Base-by-base conservation (phyloP, 2,888 invertebrate genomes). In the Drosophila setosimentum region DNA sequence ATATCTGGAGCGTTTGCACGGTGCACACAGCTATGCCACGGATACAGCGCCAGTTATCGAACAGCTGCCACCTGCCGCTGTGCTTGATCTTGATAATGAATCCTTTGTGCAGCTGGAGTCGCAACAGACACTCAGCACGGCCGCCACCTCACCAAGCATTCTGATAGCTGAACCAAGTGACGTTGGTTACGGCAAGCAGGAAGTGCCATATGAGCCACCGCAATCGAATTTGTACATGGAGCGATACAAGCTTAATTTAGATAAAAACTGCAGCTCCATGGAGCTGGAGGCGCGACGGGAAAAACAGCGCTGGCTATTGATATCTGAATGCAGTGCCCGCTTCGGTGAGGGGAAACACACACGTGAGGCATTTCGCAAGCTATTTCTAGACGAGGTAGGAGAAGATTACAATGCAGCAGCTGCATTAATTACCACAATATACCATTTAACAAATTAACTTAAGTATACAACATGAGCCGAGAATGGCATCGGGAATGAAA, bases 341-440 rank as follows among this genome's bases (percentile, higher is more conserved):
- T 86, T 93, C 53, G 93, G 92, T 55, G 93, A 93, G 85, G 93
- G 92, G 5, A 93, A 92, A 77, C 93, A 93, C 77, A 92, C 93
- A 16, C 83, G 93, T 30, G 93, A 93, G 79, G 92, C 92, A 67
- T 93, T 93, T 74, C 87, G 91, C 63, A 93, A 93, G 76, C 78
- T 92, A 21, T 93, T 93, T 77, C 82, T 91, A 42, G 91, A 93
- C 70, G 91, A 92, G 92, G 93, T 93, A 78, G 90, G 93, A 88
- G 37, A 37, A 24, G 60, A 21, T 50, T 35, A 61, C 35, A 53
- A 51, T 55, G 68, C 68, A 70, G 65, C 68, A 70, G 49, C 62
- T 64, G 55, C 63, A 49, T 72, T 72, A 72, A 82, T 82, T 78
- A 69, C 63, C 29, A n/a, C 13, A 6, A 18, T 24, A 33, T 30